A percentile compares a stretch with the other conserved stretches of the same genome.
Conservation (phyloP, 2,797 vertebrate genomes). For the Taenioides sp. region DNA sequence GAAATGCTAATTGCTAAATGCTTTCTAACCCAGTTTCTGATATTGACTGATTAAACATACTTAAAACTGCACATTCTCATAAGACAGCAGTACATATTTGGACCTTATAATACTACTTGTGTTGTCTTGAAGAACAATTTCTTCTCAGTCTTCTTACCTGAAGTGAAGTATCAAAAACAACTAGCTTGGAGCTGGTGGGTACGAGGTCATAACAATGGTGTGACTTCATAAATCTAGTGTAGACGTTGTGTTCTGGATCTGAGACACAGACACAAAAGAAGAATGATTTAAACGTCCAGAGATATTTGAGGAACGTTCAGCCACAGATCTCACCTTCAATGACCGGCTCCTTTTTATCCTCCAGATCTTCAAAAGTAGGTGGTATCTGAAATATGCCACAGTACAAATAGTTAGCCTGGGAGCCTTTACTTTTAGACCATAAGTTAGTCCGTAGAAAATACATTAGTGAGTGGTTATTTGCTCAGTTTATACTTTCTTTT, state of each 20-base stretch:
- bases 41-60: background rate
- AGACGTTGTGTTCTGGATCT: slow-evolving; percentile 85
- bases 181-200: slow-evolving; percentile 96
- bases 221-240: slow-evolving; percentile 95
- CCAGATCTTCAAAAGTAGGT: slow-evolving; percentile 73
- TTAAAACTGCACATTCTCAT: background rate
- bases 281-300: background rate
- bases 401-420: background rate
- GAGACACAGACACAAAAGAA: slow-evolving; percentile 8
- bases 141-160: slow-evolving; percentile 77
- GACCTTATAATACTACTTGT: background rate
- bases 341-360: slow-evolving; percentile 72
- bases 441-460: background rate
- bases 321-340: slow-evolving; percentile 68
- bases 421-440: background rate
- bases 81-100: background rate
- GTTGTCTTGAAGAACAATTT: background rate
- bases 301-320: background rate
- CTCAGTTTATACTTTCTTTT: no score
- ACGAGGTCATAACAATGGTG: slow-evolving; percentile 97
- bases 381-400: slow-evolving; percentile 70
- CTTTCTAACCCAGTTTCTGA: background rate
- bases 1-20: no score
- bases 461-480: background rate
- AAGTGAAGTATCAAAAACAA: slow-evolving; percentile 95